These are phyloP conservation scores for Agonum fuliginosum DNA, from an alignment of 2,888 invertebrate genomes.

Conservation along the genomic window DNA sequence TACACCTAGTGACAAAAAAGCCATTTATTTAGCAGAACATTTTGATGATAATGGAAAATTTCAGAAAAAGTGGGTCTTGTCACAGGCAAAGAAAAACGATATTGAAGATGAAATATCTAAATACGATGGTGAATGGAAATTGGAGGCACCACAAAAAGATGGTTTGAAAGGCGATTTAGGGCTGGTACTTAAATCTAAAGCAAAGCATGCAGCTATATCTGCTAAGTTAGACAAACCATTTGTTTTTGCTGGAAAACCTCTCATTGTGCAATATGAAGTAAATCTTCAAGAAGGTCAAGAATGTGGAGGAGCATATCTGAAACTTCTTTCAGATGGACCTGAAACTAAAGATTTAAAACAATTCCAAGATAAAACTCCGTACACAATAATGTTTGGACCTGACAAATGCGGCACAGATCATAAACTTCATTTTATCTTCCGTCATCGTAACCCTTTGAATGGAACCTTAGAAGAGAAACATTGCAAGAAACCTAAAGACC, in stretches of 20 bases:
- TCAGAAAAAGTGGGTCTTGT: conserved; percentile 88
- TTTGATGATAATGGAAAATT: conserved; percentile 87
- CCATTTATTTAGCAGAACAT: conserved; percentile 87
- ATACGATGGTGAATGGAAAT: conserved; percentile 90
- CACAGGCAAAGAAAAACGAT: conserved; percentile 93
- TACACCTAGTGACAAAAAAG: conserved; percentile 75
- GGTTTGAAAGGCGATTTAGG: conserved; percentile 85
- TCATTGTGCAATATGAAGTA: conserved; percentile 95
- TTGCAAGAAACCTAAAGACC: conserved; percentile 91
- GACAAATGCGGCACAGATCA: conserved; percentile 98
- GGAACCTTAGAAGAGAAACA: conserved; percentile 95
- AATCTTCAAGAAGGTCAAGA: conserved; percentile 97
- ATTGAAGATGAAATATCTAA: conserved; percentile 92
- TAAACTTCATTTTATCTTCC: conserved; percentile 95
- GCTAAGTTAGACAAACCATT: conserved; percentile 86
- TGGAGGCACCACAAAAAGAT: conserved; percentile 86
- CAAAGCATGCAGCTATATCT: conserved; percentile 96
- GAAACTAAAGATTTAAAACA: conserved; percentile 83
- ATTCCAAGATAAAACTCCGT: conserved; percentile 97
- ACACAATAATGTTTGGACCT: conserved; percentile 99
- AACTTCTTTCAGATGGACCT: conserved; percentile 87
- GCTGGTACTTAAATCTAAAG: conserved; percentile 93
- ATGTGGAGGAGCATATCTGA: conserved; percentile 98
- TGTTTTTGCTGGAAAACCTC: conserved; percentile 86
- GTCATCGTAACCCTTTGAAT: conserved; percentile 95